These are phyloP conservation scores for Parus major DNA, from an alignment of 2,113 vertebrate species.

Conservation along the genomic window DNA sequence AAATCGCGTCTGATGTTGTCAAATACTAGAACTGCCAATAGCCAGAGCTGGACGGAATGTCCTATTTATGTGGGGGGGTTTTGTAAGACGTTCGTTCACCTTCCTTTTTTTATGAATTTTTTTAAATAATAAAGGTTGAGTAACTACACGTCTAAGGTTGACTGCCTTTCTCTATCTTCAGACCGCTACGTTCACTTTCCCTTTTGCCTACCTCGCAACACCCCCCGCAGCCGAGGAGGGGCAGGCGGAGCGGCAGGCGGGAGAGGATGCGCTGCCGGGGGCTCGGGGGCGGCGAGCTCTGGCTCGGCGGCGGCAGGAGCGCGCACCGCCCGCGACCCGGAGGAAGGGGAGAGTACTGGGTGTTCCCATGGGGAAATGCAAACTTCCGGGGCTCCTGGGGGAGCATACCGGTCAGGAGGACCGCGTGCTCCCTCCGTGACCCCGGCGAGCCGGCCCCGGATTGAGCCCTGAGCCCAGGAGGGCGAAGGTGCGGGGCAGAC, in stretches of 20 bases:
- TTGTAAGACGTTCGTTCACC: slow-evolving; percentile 78
- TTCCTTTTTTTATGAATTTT: slow-evolving; percentile 68
- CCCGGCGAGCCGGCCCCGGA: background rate
- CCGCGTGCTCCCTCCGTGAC: background rate
- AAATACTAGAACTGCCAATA: slow-evolving; percentile 76
- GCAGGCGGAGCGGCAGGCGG: background rate
- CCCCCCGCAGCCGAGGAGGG: background rate
- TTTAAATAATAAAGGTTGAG: slow-evolving; percentile 72
- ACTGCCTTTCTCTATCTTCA: background rate
- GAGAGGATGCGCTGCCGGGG: slow-evolving; percentile 36
- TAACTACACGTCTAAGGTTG: slow-evolving; percentile 36
- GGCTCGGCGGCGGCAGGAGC: background rate
- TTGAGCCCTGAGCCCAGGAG: background rate
- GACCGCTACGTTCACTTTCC: background rate
- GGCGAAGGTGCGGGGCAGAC: background rate
- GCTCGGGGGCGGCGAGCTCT: background rate
- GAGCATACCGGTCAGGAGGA: background rate
- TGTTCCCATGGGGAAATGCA: background rate
- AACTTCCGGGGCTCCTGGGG: background rate
- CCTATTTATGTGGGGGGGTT: slow-evolving; percentile 73
- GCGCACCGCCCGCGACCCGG: background rate
- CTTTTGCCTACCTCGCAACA: background rate
- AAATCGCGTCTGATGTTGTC: slow-evolving; percentile 90
- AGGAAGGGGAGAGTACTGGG: background rate
- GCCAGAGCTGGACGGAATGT: slow-evolving; percentile 67